Conservation (phyloP, 1,140 invertebrate species). For the Theocolax elegans region DNA sequence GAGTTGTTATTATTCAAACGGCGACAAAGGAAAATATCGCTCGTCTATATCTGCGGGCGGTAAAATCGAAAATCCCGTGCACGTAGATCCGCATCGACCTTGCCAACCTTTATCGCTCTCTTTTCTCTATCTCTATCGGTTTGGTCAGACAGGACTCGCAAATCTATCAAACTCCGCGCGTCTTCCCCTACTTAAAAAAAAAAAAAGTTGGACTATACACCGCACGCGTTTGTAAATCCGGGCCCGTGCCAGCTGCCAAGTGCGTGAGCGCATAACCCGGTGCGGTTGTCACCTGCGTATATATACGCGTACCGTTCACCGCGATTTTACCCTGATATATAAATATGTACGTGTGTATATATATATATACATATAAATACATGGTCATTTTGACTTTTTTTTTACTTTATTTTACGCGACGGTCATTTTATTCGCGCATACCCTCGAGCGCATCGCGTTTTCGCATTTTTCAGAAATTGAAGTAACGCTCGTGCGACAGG, state of each 20-base stretch:
- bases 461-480: neutral
- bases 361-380: neutral
- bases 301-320: neutral
- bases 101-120: constrained; percentile 19
- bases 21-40: neutral
- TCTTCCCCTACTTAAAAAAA: too few relatives aligned
- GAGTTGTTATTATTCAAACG: constrained; percentile 18
- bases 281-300: neutral
- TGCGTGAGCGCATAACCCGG: neutral
- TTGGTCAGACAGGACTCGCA: too few relatives aligned
- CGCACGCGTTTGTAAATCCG: constrained; percentile 22
- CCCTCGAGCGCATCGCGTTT: neutral
- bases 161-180: too few relatives aligned
- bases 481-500: neutral
- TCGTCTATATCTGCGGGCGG: constrained; percentile 5
- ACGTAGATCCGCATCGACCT: constrained; percentile 10
- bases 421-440: too few relatives aligned
- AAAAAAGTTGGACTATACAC: too few relatives aligned
- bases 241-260: constrained; percentile 34
- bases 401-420: too few relatives aligned
- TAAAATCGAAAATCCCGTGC: constrained; percentile 25
- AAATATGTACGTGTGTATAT: neutral
- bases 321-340: neutral
- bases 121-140: constrained; percentile 11
- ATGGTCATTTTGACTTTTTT: too few relatives aligned